Evolutionary conservation across 2,797 vertebrate genomes (phyloP).

Genomic region (Selene dorsalis): DNA sequence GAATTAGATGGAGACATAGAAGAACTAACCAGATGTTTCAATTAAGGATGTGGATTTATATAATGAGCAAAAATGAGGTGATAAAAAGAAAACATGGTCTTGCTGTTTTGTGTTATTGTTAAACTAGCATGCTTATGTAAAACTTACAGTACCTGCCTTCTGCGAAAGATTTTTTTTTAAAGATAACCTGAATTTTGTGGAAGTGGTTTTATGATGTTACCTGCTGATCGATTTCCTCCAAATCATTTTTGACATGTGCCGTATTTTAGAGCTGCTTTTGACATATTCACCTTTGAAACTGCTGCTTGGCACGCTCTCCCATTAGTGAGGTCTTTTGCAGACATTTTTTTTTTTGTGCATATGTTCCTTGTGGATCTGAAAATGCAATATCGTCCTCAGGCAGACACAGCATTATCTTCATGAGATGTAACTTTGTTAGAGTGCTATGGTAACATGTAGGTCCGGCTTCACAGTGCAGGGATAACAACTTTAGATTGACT

Average conservation of each 20-base stretch:
- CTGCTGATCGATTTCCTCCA: conserved; percentile 5
- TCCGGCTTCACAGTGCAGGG: conserved; percentile 27
- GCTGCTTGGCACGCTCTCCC: conserved; percentile 8
- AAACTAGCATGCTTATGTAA: conserved; percentile 3
- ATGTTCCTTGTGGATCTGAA: conserved; percentile 38
- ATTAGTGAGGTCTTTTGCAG: conserved; percentile 17
- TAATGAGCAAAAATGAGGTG: conserved; percentile 35
- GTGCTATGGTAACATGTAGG: conserved; percentile 40
- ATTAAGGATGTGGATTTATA: conserved; percentile 35
- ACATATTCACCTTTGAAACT: conserved; percentile 30
- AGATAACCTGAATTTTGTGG: background rate
- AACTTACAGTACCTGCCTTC: background rate
- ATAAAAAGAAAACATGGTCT: conserved; percentile 18
- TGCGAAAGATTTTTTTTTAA: background rate
- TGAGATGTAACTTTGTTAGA: conserved; percentile 62
- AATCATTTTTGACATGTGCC: background rate
- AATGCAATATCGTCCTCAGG: conserved; percentile 37
- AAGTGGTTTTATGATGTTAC: conserved; percentile 26
- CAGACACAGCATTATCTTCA: conserved; percentile 55
- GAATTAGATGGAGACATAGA: conserved; percentile 14
- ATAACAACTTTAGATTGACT: conserved; percentile 50
- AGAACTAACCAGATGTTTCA: conserved; percentile 21
- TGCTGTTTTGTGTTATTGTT: conserved; percentile 12
- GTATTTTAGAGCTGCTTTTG: conserved; percentile 23
- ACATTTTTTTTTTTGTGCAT: conserved; percentile 24